Base-by-base conservation (phyloP, 2,113 vertebrate genomes). In the Indicator maculatus region DNA sequence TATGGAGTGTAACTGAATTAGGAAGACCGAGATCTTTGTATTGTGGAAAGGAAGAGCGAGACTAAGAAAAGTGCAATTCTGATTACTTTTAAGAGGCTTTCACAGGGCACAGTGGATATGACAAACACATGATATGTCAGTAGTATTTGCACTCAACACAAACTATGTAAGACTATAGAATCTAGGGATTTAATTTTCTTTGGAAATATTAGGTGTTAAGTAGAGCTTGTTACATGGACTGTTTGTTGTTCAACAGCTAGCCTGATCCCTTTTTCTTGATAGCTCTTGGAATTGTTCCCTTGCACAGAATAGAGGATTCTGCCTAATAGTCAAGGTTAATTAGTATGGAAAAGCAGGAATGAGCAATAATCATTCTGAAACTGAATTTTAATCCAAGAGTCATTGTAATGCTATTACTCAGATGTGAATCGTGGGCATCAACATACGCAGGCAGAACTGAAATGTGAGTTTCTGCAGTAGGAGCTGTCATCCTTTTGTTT, bases 201-300 rank as follows among this genome's bases (percentile, higher is more conserved):
- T 75, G 88, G 93, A 95, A 92, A 87, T 11, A 45, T 76, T 92
- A 88, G 86, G 69, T 91, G 88, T 86, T 96, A 95, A 95, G 79
- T 72, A 91, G 58, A 28, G 38, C 63, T 85, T 89, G 64, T 75
- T 88, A 39, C 33, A 20, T n/a, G 53, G 41, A 44, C 77, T 75
- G 45, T 61, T 96, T 75, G 55, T 52, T 96, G 83, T 73, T 90
- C 86, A 92, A 56, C 66, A 86, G 73, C 70, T 78, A 96, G 52
- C 61, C 69, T 86, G 50, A 93, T 93, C 41, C 63, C 55, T 88
- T 93, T 91, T 86, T 74, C 75, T 82, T 78, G 56, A 76, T 93
- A 64, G 63, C 69, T 84, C 41, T 88, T 93, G 89, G 71, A 91
- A 47, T 82, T 83, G 58, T 65, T 96, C 90, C 69, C 78, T 18